Evolutionary conservation across 2,113 vertebrate species (phyloP).

Genomic region (Aegithalos caudatus): DNA sequence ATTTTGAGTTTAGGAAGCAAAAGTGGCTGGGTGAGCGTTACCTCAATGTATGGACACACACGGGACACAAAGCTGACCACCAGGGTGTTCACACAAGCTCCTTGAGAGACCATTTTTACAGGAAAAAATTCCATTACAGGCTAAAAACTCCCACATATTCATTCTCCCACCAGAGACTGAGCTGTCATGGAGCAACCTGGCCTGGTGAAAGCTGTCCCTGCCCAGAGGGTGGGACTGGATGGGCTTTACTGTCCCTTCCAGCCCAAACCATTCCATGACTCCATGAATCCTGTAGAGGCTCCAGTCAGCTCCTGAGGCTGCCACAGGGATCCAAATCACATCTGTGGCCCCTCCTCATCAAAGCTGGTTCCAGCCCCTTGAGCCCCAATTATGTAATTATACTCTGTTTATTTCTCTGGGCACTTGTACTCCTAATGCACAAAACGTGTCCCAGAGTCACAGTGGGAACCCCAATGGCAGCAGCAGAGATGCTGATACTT

Average conservation of each 20-base stretch:
- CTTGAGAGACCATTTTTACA: background rate
- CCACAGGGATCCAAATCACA: background rate
- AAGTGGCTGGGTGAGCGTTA: rapidly evolving
- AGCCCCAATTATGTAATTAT: background rate
- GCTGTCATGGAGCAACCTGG: background rate
- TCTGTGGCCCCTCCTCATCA: background rate
- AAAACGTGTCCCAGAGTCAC: background rate
- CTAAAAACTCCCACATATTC: background rate
- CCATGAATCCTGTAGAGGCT: rapidly evolving
- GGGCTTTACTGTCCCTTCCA: background rate
- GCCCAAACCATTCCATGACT: background rate
- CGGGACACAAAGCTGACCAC: background rate
- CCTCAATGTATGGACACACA: rapidly evolving
- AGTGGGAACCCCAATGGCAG: rapidly evolving
- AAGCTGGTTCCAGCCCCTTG: background rate
- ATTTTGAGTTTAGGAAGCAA: background rate
- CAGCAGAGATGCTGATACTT: rapidly evolving
- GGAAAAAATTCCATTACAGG: background rate
- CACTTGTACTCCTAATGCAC: background rate
- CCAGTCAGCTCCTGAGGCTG: background rate
- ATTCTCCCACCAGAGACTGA: background rate
- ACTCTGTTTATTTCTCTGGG: rapidly evolving
- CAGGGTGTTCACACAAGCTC: rapidly evolving
- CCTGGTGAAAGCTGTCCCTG: background rate
- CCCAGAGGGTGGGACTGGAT: background rate